Evolutionary conservation across 2,888 invertebrate species (phyloP).

Genomic region (Pterostichus madidus): DNA sequence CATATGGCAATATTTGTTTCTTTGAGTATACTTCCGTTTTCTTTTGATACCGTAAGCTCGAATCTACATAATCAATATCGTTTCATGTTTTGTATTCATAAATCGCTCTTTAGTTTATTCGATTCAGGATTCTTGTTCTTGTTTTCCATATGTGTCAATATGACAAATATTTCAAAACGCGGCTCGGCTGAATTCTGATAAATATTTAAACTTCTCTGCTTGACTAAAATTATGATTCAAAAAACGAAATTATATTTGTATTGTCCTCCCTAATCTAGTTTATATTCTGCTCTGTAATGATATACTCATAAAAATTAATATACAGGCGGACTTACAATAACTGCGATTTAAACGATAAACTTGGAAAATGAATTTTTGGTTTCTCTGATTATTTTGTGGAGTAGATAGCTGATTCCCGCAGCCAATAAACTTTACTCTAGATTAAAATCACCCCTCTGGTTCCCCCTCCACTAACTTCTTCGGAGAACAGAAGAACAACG

Average conservation of each 20-base stretch:
- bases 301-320: too few relatives aligned
- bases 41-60: background rate
- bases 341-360: too few relatives aligned
- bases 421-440: too few relatives aligned
- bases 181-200: background rate
- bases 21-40: background rate
- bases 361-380: too few relatives aligned
- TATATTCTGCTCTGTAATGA: too few relatives aligned
- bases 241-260: background rate
- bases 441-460: too few relatives aligned
- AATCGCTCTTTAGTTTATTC: conserved; percentile 13
- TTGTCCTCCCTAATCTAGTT: background rate
- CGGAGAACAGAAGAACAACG: too few relatives aligned
- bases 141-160: background rate
- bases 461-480: too few relatives aligned
- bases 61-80: background rate
- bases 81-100: conserved; percentile 21
- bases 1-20: conserved; percentile 1
- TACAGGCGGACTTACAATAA: too few relatives aligned
- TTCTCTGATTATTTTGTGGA: too few relatives aligned
- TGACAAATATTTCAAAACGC: background rate
- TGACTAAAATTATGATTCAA: background rate
- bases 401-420: too few relatives aligned
- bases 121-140: background rate
- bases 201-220: background rate